These are phyloP conservation scores for Thalassaphorura encarpata DNA, from an alignment of 1,140 invertebrate genomes.

Conservation along the genomic window DNA sequence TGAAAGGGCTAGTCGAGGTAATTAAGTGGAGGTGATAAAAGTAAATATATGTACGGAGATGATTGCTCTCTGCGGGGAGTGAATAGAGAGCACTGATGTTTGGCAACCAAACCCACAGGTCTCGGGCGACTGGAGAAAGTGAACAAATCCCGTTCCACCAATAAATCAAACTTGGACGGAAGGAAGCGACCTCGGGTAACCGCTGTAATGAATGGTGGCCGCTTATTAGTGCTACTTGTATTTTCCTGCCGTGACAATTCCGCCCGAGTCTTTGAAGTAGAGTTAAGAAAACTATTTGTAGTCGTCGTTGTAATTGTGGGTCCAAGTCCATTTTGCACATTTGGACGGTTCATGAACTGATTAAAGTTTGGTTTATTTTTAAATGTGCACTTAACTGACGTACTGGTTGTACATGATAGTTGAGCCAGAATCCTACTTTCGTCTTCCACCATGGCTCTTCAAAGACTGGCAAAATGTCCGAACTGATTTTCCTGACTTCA, in stretches of 20 bases:
- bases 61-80: neutral
- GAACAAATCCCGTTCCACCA: conserved; percentile 28
- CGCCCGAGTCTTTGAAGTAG: neutral
- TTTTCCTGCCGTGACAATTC: neutral
- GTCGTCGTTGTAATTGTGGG: neutral
- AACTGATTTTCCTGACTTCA: no score
- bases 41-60: neutral
- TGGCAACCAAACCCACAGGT: conserved; percentile 14
- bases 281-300: neutral
- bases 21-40: neutral
- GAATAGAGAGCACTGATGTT: conserved; percentile 26
- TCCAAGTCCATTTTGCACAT: neutral
- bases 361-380: neutral
- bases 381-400: neutral
- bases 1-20: neutral
- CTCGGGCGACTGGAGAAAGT: conserved; percentile 29
- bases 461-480: neutral
- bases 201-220: conserved; percentile 30
- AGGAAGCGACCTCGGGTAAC: conserved; percentile 30
- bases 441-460: neutral
- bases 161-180: conserved; percentile 31
- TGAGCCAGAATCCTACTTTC: neutral
- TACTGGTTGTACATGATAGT: neutral
- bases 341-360: neutral
- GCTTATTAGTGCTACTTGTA: neutral